These are phyloP conservation scores for Paramuricea clavata DNA, from an alignment of 92 coral and sea anemone species.

Conservation along the genomic window DNA sequence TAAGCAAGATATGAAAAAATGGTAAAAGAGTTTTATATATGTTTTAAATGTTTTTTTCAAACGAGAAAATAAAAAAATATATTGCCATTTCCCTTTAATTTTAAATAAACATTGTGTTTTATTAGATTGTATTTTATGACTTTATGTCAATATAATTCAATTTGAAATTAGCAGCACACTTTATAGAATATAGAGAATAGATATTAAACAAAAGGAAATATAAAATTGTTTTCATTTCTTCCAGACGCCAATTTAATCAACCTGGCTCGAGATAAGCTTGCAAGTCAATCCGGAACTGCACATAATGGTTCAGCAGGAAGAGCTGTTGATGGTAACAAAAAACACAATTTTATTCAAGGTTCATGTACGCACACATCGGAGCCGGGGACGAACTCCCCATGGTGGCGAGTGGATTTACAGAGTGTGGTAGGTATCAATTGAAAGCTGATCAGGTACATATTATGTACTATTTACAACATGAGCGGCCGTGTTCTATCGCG, in stretches of 20 bases:
- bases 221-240: neutral
- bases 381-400: neutral
- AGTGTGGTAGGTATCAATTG: neutral
- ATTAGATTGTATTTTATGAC: too few relatives aligned
- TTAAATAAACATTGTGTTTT: too few relatives aligned
- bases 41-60: too few relatives aligned
- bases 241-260: neutral
- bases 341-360: neutral
- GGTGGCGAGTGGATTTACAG: slow-evolving; percentile 23
- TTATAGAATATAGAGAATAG: neutral
- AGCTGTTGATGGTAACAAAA: slow-evolving; percentile 14
- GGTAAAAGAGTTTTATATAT: too few relatives aligned
- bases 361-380: neutral
- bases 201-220: neutral
- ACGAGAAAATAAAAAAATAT: too few relatives aligned
- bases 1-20: too few relatives aligned
- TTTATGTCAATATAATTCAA: neutral
- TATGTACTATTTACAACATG: neutral
- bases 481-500: too few relatives aligned
- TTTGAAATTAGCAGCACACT: neutral
- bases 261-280: neutral
- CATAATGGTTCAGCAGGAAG: neutral
- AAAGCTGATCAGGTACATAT: neutral
- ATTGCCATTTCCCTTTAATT: too few relatives aligned
- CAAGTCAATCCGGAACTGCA: neutral